Evolutionary conservation across 2,113 vertebrate genomes (phyloP), one percentile per base, ranked within the genome.

Genomic region (Lycocorax pyrrhopterus): DNA sequence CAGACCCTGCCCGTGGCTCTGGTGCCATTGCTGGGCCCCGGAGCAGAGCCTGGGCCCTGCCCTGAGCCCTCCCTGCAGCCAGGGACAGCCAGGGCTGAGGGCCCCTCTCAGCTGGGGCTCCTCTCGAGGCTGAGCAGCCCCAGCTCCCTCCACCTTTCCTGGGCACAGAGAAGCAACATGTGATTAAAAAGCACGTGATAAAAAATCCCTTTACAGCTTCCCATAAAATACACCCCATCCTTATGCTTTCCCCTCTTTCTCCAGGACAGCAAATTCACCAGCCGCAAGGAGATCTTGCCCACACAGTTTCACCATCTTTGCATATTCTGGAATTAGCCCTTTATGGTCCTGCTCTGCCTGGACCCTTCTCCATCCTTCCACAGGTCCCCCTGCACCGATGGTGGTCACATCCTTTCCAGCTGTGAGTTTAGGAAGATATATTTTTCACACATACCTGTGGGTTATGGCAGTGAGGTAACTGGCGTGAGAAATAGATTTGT

Each of bases 91-190:
- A 27, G 43, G 63, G 3, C 22, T 30, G 49, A 55, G 52, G 66
- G 14, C 10, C 52, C 52, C 43, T 81, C 77, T 68, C 41, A 3
- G 52, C 46, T 27, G 75, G 16, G 41, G 17, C n/a, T 47, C 16
- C 78, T 69, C 43, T 69, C 16, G 8, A 59, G 35, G 33, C 52
- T n/a, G 44, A 17, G 44, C 52, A 58, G 64, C 52, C 52, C 53
- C n/a, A 49, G 64, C 52, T 81, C 53, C 53, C 30, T 14, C 79
- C 29, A 44, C 43, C 30, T 27, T 2, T 41, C 23, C 53, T 68
- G 11, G 12, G 4, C 44, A 49, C 5, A 1, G 10, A 59, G 35
- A 29, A 60, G 25, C 6, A 7, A 22, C 4, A 1, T 6, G 12
- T 41, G 30, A 22, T 41, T 41, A 51, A 59, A 69, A 82, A 49